Percentiles rank a stretch among this genome's conserved stretches.
Evolutionary conservation across 92 coral and sea anemone species (phyloP).

Genomic region (Porites lobata): DNA sequence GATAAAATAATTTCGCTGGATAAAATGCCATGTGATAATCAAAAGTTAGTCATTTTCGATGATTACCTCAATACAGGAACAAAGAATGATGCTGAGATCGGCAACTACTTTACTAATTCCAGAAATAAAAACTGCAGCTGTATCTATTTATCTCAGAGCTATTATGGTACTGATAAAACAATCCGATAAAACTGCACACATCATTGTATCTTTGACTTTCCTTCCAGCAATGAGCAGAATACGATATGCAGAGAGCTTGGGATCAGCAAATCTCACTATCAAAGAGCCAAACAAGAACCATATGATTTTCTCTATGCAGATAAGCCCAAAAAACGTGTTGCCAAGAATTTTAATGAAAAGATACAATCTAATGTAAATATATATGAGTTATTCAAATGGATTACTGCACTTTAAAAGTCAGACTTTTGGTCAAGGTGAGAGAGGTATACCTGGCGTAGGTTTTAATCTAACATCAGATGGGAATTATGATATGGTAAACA

Average conservation of each 20-base stretch:
- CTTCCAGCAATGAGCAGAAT: conserved; percentile 3
- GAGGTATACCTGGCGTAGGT: too few species aligned
- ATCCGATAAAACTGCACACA: conserved; percentile 44
- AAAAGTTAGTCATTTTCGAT: too few species aligned
- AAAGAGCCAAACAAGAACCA: conserved; percentile 15
- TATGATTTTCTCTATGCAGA: conserved; percentile 28
- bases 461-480: too few species aligned
- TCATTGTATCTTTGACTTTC: background rate
- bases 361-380: background rate
- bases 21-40: too few species aligned
- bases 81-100: background rate
- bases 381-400: too few species aligned
- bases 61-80: background rate
- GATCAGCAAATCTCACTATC: conserved; percentile 4
- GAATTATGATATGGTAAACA: too few species aligned
- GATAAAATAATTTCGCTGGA: too few species aligned
- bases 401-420: too few species aligned
- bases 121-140: conserved; percentile 44
- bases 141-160: conserved; percentile 13
- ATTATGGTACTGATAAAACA: conserved; percentile 15
- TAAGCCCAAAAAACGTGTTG: conserved; percentile 1
- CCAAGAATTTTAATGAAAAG: conserved; percentile 4
- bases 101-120: background rate
- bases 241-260: conserved; percentile 12
- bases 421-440: too few species aligned